Conservation (phyloP, 2,888 invertebrate genomes). For the Drosophila borealis region DNA sequence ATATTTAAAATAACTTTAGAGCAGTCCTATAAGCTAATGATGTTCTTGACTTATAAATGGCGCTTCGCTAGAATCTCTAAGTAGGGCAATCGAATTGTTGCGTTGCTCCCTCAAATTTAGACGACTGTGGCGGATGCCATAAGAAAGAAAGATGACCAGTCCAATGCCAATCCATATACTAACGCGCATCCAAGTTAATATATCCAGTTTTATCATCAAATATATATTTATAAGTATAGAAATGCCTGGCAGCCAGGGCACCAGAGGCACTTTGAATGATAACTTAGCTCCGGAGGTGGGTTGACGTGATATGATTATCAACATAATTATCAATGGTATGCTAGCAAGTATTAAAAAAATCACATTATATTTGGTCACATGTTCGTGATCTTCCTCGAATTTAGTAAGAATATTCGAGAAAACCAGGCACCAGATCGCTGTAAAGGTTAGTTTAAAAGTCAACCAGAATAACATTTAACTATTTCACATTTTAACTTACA, state of each 20-base stretch:
- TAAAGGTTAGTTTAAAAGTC: constrained; percentile 10
- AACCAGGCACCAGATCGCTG: constrained; percentile 78
- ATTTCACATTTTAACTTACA: constrained; percentile 75
- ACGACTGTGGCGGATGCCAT: constrained; percentile 87
- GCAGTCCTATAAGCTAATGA: no score
- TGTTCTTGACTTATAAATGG: constrained; percentile 51
- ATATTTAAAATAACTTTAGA: no score
- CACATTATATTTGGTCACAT: constrained; percentile 55
- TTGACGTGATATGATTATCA: constrained; percentile 87
- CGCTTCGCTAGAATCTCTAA: constrained; percentile 61
- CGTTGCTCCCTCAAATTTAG: constrained; percentile 67
- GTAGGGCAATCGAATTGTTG: constrained; percentile 52
- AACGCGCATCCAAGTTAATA: constrained; percentile 93
- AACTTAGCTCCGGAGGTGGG: constrained; percentile 88
- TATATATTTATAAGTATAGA: constrained; percentile 94
- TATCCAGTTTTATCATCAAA: constrained; percentile 89
- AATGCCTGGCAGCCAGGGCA: constrained; percentile 92
- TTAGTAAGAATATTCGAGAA: constrained; percentile 75
- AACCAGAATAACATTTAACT: neutral
- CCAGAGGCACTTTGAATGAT: constrained; percentile 91
- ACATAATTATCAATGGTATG: constrained; percentile 83
- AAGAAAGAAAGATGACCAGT: constrained; percentile 87
- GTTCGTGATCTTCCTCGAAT: constrained; percentile 70
- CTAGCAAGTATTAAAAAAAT: constrained; percentile 59
- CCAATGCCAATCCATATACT: constrained; percentile 92